Evolutionary conservation across 2,113 vertebrate species (phyloP), one percentile per base, ranked within the genome.

Genomic region (Pedetes capensis): DNA sequence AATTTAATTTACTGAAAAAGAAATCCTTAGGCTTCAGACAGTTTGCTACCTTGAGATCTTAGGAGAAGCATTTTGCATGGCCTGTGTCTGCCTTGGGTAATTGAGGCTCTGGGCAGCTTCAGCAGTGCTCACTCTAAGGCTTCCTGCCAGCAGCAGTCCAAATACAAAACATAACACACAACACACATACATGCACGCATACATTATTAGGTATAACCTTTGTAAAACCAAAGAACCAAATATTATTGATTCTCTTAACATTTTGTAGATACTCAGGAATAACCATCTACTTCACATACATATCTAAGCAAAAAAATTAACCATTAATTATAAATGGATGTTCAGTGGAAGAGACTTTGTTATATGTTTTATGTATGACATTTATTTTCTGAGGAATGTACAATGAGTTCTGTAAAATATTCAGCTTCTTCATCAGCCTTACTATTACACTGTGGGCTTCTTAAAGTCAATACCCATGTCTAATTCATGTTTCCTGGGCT

Each of bases 361-460:
- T 94, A 17, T 34, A 11, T 51, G 14, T 76, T 87, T 94, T 91
- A 9, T 39, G 23, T 91, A n/a, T 84, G 66, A 49, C 57, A 63
- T 29, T 83, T 29, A 90, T 68, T 90, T 89, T 96, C 63, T 92
- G 47, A 55, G 49, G 20, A 74, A 90, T 71, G 9, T 94, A 34
- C 39, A 51, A 83, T 91, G 66, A 86, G 79, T 66, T 93, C 34
- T 86, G 18, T 91, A 75, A 91, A 93, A 63, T 29, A 17, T 66
- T 94, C 88, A 69, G 75, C 17, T 90, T 63, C n/a, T 91, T 91
- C 14, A 64, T 78, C 88, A 90, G 59, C 17, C 75, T 74, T 80
- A 34, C 23, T 39, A 68, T 72, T 72, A 37, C 79, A 61, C 32
- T 64, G 34, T 37, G 44, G 71, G n/a, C 44, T 49, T 80, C 27